Evolutionary conservation across 1,140 invertebrate genomes (phyloP).

Genomic region (Mya arenaria): DNA sequence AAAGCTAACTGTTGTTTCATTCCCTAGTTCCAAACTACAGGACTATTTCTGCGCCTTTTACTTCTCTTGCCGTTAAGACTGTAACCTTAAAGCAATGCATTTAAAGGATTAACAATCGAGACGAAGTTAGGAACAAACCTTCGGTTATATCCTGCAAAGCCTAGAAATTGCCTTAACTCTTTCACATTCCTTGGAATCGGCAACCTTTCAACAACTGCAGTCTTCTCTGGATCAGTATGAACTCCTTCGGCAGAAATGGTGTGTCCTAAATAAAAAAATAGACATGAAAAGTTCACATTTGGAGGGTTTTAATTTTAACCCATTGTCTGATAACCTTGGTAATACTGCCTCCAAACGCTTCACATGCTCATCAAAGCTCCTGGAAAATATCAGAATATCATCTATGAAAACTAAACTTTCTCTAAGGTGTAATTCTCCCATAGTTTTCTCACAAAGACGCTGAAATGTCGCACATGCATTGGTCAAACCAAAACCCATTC

Average conservation of each 20-base stretch:
- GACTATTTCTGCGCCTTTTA: background rate
- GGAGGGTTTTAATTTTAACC: constrained; percentile 2
- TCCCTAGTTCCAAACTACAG: constrained; percentile 18
- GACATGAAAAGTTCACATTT: constrained; percentile 17
- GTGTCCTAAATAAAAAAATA: background rate
- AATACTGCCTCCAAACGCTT: constrained; percentile 4
- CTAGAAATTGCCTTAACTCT: constrained; percentile 7
- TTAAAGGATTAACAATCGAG: constrained; percentile 14
- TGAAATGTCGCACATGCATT: constrained; percentile 9
- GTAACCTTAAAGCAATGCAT: constrained; percentile 27
- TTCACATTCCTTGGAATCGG: constrained; percentile 39
- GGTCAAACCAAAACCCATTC: constrained; percentile 21
- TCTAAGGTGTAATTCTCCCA: constrained; percentile 30
- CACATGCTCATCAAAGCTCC: background rate
- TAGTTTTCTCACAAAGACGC: constrained; percentile 4
- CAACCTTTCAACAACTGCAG: background rate
- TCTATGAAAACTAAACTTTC: constrained; percentile 28
- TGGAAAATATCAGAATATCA: constrained; percentile 1
- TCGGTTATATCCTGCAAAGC: constrained; percentile 24
- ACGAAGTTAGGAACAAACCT: constrained; percentile 18
- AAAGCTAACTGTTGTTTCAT: background rate
- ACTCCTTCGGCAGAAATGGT: constrained; percentile 1
- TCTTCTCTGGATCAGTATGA: constrained; percentile 7
- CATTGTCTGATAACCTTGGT: background rate
- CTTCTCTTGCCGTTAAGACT: background rate